Evolutionary conservation across 2,888 invertebrate species (phyloP).

Genomic region (Bugulina stolonifera): DNA sequence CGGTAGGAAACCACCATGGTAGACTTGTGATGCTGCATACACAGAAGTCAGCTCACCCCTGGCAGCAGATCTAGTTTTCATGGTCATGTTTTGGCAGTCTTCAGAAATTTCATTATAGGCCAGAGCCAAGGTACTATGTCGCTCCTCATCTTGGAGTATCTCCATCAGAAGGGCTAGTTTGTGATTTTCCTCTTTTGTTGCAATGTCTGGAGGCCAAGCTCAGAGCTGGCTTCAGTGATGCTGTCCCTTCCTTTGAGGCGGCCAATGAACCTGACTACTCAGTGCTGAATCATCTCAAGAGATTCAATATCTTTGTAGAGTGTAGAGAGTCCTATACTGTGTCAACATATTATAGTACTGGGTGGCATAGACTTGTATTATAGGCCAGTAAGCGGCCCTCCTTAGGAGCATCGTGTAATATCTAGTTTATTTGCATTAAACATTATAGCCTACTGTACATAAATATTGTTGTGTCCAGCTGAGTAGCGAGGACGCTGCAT

Average conservation of each 20-base stretch:
- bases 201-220: neutral
- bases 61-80: neutral
- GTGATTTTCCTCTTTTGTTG: neutral
- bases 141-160: neutral
- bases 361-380: no score
- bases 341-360: no score
- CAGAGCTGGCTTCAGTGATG: neutral
- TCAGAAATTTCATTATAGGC: neutral
- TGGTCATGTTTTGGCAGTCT: neutral
- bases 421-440: no score
- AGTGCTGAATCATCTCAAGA: constrained; percentile 1
- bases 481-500: no score
- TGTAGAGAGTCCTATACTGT: no score
- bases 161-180: neutral
- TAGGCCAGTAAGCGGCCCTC: no score
- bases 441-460: no score
- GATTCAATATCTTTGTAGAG: neutral
- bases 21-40: neutral
- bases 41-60: neutral
- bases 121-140: neutral
- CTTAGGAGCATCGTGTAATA: no score
- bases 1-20: constrained; percentile 6
- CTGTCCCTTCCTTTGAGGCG: neutral
- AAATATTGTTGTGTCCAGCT: no score
- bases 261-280: neutral